These are phyloP conservation scores for Paratrypauchen microcephalus DNA, from an alignment of 2,797 vertebrate genomes.

Conservation along the genomic window DNA sequence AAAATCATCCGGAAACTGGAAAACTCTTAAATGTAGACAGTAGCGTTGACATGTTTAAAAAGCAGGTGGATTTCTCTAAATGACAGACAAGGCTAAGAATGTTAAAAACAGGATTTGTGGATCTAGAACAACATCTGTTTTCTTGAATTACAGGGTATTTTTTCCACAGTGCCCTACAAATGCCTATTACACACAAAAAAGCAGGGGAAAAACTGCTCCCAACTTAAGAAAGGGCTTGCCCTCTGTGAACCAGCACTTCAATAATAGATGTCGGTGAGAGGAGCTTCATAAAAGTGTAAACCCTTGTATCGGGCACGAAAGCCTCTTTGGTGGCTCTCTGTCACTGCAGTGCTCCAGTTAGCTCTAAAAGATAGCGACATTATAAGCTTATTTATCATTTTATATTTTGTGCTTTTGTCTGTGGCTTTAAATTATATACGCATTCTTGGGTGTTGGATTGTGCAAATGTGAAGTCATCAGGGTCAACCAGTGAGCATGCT, in stretches of 20 bases:
- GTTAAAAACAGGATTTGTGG: constrained; percentile 71
- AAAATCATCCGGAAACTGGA: neutral
- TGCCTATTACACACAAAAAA: constrained; percentile 48
- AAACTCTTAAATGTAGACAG: constrained; percentile 35
- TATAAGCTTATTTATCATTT: neutral
- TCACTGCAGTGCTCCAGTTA: constrained; percentile 20
- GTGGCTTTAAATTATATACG: neutral
- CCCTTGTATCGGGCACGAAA: constrained; percentile 53
- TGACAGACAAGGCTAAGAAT: constrained; percentile 71
- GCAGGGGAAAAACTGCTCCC: constrained; percentile 46
- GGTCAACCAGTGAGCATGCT: constrained; percentile 51
- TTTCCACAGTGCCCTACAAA: constrained; percentile 45
- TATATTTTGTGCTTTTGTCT: neutral
- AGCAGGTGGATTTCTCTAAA: constrained; percentile 66
- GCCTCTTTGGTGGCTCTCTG: constrained; percentile 38
- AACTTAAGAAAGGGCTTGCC: constrained; percentile 58
- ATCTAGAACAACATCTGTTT: constrained; percentile 60
- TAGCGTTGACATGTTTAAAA: constrained; percentile 47
- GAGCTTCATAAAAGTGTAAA: constrained; percentile 79
- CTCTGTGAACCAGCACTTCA: constrained; percentile 60
- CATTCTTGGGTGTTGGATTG: constrained; percentile 38
- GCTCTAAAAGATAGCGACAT: neutral
- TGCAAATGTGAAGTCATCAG: constrained; percentile 59
- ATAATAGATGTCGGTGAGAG: constrained; percentile 72
- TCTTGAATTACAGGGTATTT: constrained; percentile 65